phyloP scores from a whole-genome alignment of 1,140 invertebrate genomes.

The Macrosteles quadrilineatus region DNA sequence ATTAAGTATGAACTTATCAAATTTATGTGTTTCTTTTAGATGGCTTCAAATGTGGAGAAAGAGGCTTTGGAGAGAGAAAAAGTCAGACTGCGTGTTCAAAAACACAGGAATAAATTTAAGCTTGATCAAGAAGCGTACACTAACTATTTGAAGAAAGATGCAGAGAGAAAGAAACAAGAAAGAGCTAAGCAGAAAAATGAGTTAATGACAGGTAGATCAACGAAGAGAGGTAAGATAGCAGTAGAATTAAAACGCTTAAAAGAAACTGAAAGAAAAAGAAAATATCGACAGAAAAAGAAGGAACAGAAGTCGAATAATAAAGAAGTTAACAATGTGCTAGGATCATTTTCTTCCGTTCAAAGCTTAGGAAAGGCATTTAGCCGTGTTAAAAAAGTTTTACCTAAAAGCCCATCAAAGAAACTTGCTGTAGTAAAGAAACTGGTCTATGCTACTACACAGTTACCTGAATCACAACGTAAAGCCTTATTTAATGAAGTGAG shows the following conservation, averaged over 20 bases:
- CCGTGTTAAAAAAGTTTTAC: no score
- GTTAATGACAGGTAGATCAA: background rate
- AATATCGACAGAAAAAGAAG: background rate
- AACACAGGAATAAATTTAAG: background rate
- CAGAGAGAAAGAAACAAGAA: constrained; percentile 1
- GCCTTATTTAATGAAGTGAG: no score
- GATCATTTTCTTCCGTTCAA: no score
- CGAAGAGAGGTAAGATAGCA: background rate
- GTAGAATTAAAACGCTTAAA: background rate
- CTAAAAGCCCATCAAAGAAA: no score
- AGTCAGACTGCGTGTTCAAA: constrained; percentile 1
- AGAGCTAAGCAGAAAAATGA: constrained; percentile 38
- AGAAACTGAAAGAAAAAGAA: background rate
- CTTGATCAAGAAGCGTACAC: constrained; percentile 1
- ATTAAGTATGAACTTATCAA: no score
- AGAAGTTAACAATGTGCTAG: no score
- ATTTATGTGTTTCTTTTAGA: no score
- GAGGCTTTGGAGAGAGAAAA: constrained; percentile 1
- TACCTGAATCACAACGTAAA: no score
- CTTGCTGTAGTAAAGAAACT: no score
- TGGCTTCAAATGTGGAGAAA: constrained; percentile 1
- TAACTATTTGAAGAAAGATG: constrained; percentile 2
- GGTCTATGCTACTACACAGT: no score
- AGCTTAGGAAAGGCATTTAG: no score
- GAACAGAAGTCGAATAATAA: no score